Evolutionary conservation across 1,140 invertebrate genomes (phyloP), one percentile per base, ranked within the genome.

Genomic region (Babylonia areolata): DNA sequence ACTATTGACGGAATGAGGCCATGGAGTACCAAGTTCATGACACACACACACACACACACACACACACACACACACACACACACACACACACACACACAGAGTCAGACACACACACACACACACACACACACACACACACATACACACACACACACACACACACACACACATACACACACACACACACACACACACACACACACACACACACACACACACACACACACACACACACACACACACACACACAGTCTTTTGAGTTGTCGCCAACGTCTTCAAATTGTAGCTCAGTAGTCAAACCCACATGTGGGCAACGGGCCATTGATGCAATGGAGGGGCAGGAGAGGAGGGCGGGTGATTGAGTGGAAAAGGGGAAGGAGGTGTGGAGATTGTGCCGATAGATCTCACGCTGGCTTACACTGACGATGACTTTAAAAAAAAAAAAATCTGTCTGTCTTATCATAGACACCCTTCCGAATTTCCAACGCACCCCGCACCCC

Each of bases 151-250:
- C 58, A 64, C 17, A 64, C 20, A 28, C 58, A 23, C 58, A 20
- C 58, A 23, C 58, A 23, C 20, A 23, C 17, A 20, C 58, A 23
- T 20, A 28, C 58, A 23, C 58, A 28, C 58, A 20, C 58, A 28
- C 58, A 23, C 28, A 64, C 58, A 64, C 58, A 64, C 58, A 64
- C 58, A 64, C 58, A 64, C 58, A 64, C 58, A 64, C 58, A 64
- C 58, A 64, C 58, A 64, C 58, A 64, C 58, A 64, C 58, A 64
- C 58, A 64, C 58, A 64, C 58, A 64, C 58, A 64, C 58, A 64
- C 58, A 64, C 58, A 64, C 58, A 64, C 58, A 64, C 58, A 64
- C 58, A 64, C 58, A 64, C 58, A 64, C 58, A 64, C 58, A 64
- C 58, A 64, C 28, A 64, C 58, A 64, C 28, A 64, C 58, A 64